Evolutionary conservation across 2,888 invertebrate species (phyloP), one percentile per base, ranked within the genome.

Genomic region (Mamestra brassicae): DNA sequence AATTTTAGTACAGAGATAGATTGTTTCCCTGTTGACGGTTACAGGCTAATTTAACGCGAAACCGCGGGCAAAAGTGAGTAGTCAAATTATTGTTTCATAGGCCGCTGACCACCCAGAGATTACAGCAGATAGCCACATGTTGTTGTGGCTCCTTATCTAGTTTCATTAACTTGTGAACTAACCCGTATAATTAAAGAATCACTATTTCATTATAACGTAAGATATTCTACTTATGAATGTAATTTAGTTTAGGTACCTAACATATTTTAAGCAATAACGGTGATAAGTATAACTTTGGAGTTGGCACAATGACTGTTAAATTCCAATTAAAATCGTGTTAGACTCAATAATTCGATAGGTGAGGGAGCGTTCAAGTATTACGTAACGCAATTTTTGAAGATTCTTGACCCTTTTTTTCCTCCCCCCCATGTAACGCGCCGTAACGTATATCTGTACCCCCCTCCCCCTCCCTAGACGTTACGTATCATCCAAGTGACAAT

Each of bases 161-260:
- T 78, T 69, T 58, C 50, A 72, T 83, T 72, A 62, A 50, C 64
- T 78, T 47, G 52, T 68, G 64, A 68, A 71, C 26, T 55, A 71
- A 78, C 61, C 73, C 79, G 67, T 65, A 10, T 68, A 60, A 83
- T 83, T 71, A 78, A 68, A 71, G 26, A 61, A 60, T 55, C n/a
- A 52, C 36, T 63, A 36, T 63, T 67, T 66, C 11, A 36, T 54
- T 61, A 8, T 68, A 57, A 63, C 54, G 55, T 70, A 79, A 76
- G 45, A 42, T 58, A 60, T 50, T 64, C 45, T 47, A 47, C 34
- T 65, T 52, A 47, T 76, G 45, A 63, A 67, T 76, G 38, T 69
- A 34, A 52, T 69, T n/a, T 38, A 60, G 4, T 65, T 34, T 47
- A 60, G 4, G 10, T 58, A 36, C 4, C 2, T 50, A 66, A 47